Evolutionary conservation across 2,113 vertebrate species (phyloP), one percentile per base, ranked within the genome.

Genomic region (Taxidea taxus): DNA sequence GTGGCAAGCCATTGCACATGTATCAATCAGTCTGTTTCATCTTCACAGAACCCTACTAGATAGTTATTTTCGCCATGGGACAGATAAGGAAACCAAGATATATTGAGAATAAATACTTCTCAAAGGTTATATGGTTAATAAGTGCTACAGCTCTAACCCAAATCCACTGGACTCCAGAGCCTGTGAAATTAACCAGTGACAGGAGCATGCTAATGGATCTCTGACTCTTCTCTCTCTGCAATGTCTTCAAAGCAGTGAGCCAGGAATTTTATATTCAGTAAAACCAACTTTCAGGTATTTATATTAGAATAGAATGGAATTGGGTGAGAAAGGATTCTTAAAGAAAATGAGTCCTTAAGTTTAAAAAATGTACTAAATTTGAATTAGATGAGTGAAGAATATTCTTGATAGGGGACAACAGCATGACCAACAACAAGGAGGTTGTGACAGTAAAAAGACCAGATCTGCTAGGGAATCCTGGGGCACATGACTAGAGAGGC

Each of bases 231-330:
- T 70, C 54, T 80, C 25, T 91, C 58, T 83, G 29, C 27, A 93
- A 84, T n/a, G 54, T 96, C 92, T 96, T 91, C 84, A 94, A 64
- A 87, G 31, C 31, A 70, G 44, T 89, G 44, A 92, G 27, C 42
- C 70, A 92, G 68, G 29, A 87, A 60, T 68, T 77, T 95, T 82
- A 82, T 77, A 92, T 23, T 49, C 21, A 81, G 14, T 70, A 89
- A 90, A 96, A 77, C 44, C 83, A 87, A 94, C 31, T 68, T 87
- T 94, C 16, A 39, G n/a, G 34, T 54, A 84, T 93, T 87, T 78
- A 37, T 72, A 15, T 18, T 37, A 78, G 56, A 51, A n/a, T n/a
- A 83, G 10, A 82, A 91, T 39, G 9, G 56, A 20, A 13, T 84
- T 92, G 37, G 42, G 20, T 56, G 83, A 95, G 34, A 58, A 77